Evolutionary conservation across 2,113 vertebrate genomes (phyloP).

Genomic region (Platycercus adscitus): DNA sequence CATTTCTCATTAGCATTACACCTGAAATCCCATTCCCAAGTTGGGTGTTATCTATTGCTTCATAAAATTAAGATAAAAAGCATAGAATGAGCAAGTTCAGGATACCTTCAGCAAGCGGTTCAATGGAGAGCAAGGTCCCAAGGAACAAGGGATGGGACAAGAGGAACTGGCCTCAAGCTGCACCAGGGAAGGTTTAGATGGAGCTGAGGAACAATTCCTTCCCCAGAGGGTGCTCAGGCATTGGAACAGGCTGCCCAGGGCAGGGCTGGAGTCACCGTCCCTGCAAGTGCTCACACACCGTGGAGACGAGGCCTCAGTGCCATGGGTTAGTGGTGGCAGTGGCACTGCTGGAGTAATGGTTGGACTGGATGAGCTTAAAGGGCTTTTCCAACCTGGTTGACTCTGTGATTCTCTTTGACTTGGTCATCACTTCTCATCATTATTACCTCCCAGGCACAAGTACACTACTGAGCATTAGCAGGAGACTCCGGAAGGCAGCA

Average conservation of each 20-base stretch:
- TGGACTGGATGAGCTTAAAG: neutral
- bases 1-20: conserved; percentile 22
- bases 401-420: neutral
- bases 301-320: neutral
- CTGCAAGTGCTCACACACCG: rapidly evolving
- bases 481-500: neutral
- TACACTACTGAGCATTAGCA: neutral
- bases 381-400: no score
- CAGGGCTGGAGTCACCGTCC: neutral
- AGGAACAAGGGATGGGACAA: neutral
- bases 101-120: neutral
- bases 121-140: neutral
- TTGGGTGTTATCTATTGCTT: neutral
- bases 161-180: neutral
- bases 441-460: neutral
- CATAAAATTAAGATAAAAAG: neutral
- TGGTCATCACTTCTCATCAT: neutral
- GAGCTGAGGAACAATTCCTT: neutral
- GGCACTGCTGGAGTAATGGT: neutral
- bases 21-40: conserved; percentile 8
- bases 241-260: neutral
- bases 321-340: neutral
- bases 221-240: neutral
- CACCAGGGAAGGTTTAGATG: neutral
- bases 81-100: neutral